phyloP scores from a whole-genome alignment of 1,140 invertebrate genomes.

The Brachionus asplanchnoidis region DNA sequence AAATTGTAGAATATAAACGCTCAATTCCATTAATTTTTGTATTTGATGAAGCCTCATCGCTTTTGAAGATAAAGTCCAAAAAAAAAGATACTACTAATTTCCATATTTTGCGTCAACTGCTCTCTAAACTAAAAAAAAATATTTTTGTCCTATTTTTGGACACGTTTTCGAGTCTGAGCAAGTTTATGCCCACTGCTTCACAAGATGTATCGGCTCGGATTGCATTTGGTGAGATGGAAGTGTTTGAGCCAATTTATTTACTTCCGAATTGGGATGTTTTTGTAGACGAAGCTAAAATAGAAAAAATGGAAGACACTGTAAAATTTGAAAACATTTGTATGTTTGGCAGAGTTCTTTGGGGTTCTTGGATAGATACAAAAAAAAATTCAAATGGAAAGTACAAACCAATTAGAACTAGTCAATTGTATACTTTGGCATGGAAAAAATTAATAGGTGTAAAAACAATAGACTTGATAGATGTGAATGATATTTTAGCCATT shows the following conservation, averaged over 20 bases:
- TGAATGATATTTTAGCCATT: not conserved
- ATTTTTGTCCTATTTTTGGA: constrained; percentile 2
- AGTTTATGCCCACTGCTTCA: not conserved
- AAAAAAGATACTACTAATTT: not conserved
- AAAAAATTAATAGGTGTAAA: not conserved
- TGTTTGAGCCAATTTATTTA: constrained; percentile 17
- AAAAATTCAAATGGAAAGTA: not conserved
- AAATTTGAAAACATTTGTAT: constrained; percentile 13
- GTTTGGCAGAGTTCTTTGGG: not conserved
- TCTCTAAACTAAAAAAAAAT: not conserved
- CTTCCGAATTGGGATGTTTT: constrained; percentile 13
- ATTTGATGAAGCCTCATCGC: not conserved
- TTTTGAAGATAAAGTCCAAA: not conserved
- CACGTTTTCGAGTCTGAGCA: not conserved
- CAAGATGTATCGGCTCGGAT: not conserved
- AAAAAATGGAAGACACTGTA: not conserved
- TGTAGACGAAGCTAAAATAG: not conserved
- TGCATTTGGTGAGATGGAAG: not conserved
- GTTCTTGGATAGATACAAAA: not conserved
- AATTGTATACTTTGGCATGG: not conserved
- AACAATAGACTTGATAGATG: not conserved
- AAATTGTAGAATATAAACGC: not conserved
- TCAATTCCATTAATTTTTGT: not conserved
- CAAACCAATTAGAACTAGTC: not conserved
- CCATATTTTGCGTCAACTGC: not conserved